Base-by-base conservation (phyloP, 1,140 invertebrate genomes). In the Akabosia matsudoensis region DNA sequence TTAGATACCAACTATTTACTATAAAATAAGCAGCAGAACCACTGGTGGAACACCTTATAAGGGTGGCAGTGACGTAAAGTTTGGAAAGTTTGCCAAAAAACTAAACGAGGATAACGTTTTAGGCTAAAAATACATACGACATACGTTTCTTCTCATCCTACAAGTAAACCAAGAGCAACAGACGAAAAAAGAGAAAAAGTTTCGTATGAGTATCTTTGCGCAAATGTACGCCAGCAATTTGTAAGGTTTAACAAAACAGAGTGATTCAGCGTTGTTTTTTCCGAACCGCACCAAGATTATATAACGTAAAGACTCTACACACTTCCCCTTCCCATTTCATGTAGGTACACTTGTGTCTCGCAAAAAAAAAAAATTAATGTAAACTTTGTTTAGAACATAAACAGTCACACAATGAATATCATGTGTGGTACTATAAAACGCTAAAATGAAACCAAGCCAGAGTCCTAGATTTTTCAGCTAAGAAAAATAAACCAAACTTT, bases 71-170 rank as follows among this genome's bases (percentile, higher is more conserved):
- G 77, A 75, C 74, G 75, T 76, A 73, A 67, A 74, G 4, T 54
- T 67, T 70, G 75, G 70, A 54, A 74, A n/a, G 74, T 52, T 79
- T 81, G 80, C 80, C 80, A 81, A 81, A n/a, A n/a, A 81, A 78
- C 74, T 76, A 78, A 79, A 75, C 74, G 72, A 73, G 74, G 79
- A 82, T 80, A 76, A 73, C 76, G 71, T 82, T 74, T 82, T 80
- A 77, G 77, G 74, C 77, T 82, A 80, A 80, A 80, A 80, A 80
- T 82, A 80, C 74, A 73, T 45, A 34, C 10, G 70, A 67, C 61
- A 67, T 10, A 67, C 61, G 61, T 67, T 67, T 67, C 61, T 13
- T 30, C 61, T 67, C 61, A 67, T 13, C 61, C 61, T 67, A 67
- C 61, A 61, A 24, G 14, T 14, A 22, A 61, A 61, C 14, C 4